Evolutionary conservation across 2,113 vertebrate genomes (phyloP).

Genomic region (Gnathonemus longibarbis): DNA sequence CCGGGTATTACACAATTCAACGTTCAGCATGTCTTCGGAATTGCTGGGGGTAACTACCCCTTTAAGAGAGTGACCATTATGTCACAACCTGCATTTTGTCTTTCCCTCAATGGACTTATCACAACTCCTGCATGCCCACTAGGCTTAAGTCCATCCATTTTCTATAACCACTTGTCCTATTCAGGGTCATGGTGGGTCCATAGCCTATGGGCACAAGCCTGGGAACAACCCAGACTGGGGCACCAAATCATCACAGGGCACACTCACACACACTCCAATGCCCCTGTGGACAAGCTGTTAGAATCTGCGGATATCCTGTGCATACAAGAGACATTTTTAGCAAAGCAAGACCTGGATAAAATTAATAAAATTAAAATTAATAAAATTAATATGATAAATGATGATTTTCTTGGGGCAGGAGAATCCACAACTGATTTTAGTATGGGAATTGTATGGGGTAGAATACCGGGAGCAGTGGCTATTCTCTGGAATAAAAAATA

Average conservation of each 20-base stretch:
- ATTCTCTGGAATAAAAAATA: neutral
- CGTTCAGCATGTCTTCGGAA: neutral
- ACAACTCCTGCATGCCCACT: neutral
- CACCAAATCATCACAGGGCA: neutral
- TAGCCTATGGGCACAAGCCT: neutral
- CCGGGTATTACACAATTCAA: neutral
- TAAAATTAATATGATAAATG: neutral
- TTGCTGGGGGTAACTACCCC: neutral
- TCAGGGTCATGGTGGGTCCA: neutral
- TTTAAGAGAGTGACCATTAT: neutral
- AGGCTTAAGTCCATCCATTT: neutral
- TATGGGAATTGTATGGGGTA: neutral
- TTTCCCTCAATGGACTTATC: neutral
- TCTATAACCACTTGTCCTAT: neutral
- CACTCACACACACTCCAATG: too few relatives aligned
- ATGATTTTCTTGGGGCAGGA: conserved; percentile 7
- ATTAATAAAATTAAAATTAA: neutral
- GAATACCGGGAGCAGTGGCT: neutral
- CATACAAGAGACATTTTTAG: neutral
- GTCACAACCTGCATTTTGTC: neutral
- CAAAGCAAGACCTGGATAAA: neutral
- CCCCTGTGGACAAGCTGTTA: neutral
- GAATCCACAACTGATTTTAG: conserved; percentile 5
- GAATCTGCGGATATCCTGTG: neutral
- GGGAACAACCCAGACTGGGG: neutral